Conservation (phyloP, 2,113 vertebrate species). For the Fulica atra region DNA sequence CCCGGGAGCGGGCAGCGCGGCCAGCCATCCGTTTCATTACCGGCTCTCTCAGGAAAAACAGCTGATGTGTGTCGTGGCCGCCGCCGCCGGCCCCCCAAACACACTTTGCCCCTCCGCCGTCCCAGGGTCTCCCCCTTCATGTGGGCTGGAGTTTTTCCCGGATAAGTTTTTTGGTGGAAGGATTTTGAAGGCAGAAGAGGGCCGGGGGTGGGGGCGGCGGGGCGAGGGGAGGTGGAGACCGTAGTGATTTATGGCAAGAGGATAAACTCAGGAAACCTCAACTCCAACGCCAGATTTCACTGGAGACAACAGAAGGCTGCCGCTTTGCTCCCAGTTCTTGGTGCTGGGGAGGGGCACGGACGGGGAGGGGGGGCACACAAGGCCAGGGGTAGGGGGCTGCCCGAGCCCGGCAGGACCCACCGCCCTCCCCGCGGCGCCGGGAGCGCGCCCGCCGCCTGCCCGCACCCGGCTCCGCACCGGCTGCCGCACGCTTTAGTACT, state of each 20-base stretch:
- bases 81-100: no score
- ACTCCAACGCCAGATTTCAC: constrained; percentile 20
- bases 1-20: background rate
- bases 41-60: background rate
- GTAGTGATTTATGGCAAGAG: constrained; percentile 48
- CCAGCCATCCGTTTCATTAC: constrained; percentile 30
- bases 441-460: background rate
- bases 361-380: background rate
- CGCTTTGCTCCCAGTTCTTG: background rate
- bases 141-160: constrained; percentile 62
- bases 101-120: background rate
- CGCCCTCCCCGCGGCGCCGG: background rate
- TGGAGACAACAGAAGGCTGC: constrained; percentile 26
- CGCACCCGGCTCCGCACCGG: background rate
- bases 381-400: background rate
- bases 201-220: background rate
- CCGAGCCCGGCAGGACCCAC: background rate
- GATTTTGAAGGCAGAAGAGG: background rate
- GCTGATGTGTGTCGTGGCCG: no score
- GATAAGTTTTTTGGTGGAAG: constrained; percentile 20
- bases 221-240: background rate
- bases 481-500: background rate
- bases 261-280: constrained; percentile 50
- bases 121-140: constrained; percentile 40
- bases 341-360: background rate